Percentiles rank a stretch among this genome's conserved stretches.
Evolutionary conservation across 2,797 vertebrate genomes (phyloP).

Genomic region (Adrianichthys oophorus): DNA sequence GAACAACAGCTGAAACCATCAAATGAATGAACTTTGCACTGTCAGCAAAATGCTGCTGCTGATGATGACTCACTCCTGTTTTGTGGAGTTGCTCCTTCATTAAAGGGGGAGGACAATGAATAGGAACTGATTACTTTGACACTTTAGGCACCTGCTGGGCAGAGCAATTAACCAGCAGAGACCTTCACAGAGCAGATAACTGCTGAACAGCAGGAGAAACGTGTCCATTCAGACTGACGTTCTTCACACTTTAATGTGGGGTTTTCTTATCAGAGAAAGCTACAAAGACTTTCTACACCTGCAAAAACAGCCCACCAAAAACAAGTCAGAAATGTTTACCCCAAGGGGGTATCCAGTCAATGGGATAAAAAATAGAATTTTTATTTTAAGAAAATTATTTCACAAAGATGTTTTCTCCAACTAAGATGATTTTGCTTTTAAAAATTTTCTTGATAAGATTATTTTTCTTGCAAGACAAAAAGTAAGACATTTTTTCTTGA

Average conservation of each 20-base stretch:
- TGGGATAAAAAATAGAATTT: too few species aligned
- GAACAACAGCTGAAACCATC: too few species aligned
- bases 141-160: conserved; percentile 18
- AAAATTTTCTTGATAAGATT: too few species aligned
- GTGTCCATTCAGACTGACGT: conserved; percentile 2
- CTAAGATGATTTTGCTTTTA: too few species aligned
- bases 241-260: not conserved
- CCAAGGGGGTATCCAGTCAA: too few species aligned
- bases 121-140: conserved; percentile 25
- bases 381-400: too few species aligned
- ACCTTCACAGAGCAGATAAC: conserved; percentile 15
- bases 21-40: not conserved
- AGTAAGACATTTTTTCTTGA: too few species aligned
- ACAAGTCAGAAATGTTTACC: too few species aligned
- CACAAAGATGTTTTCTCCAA: too few species aligned
- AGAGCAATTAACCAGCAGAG: conserved; percentile 27
- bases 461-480: too few species aligned
- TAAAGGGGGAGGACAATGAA: conserved; percentile 33
- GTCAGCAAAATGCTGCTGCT: not conserved
- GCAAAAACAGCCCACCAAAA: not conserved
- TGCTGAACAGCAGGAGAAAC: conserved; percentile 12
- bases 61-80: conserved; percentile 29
- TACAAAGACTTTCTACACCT: not conserved
- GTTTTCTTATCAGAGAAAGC: not conserved
- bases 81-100: conserved; percentile 16